Evolutionary conservation across 2,797 vertebrate genomes (phyloP).

Genomic region (Galago senegalensis): DNA sequence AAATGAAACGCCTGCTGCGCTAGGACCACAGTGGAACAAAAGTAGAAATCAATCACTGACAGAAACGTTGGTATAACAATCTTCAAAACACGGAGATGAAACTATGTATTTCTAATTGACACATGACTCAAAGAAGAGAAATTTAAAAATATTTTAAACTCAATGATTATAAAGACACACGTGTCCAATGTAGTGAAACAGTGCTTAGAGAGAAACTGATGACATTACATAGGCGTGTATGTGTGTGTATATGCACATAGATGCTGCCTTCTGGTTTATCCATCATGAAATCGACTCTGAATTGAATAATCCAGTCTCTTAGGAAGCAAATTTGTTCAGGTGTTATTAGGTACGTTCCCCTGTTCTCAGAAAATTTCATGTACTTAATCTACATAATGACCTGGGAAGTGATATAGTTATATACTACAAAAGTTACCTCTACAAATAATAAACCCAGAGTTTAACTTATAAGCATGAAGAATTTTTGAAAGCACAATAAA

Average conservation of each 20-base stretch:
- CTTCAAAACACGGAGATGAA: too few species aligned
- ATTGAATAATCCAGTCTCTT: not conserved
- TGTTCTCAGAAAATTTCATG: not conserved
- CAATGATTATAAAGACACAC: too few species aligned
- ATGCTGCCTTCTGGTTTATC: not conserved
- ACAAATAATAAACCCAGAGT: not conserved
- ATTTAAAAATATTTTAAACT: too few species aligned
- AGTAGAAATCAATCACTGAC: too few species aligned
- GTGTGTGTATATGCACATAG: not conserved
- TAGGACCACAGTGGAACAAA: too few species aligned
- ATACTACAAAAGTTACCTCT: not conserved
- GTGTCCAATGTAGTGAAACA: too few species aligned
- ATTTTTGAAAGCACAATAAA: not conserved
- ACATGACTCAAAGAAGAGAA: too few species aligned
- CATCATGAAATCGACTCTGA: not conserved
- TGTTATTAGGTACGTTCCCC: not conserved
- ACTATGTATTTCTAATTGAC: too few species aligned
- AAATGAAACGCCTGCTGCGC: too few species aligned
- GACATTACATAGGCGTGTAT: too few species aligned
- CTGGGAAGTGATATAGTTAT: not conserved
- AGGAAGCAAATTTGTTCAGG: not conserved
- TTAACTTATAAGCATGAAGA: conserved; percentile 8
- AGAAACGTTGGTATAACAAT: too few species aligned
- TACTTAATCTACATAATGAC: not conserved
- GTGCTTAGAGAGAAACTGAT: too few species aligned